These are phyloP conservation scores for Mobula birostris DNA, from an alignment of 2,113 vertebrate genomes.

Conservation along the genomic window DNA sequence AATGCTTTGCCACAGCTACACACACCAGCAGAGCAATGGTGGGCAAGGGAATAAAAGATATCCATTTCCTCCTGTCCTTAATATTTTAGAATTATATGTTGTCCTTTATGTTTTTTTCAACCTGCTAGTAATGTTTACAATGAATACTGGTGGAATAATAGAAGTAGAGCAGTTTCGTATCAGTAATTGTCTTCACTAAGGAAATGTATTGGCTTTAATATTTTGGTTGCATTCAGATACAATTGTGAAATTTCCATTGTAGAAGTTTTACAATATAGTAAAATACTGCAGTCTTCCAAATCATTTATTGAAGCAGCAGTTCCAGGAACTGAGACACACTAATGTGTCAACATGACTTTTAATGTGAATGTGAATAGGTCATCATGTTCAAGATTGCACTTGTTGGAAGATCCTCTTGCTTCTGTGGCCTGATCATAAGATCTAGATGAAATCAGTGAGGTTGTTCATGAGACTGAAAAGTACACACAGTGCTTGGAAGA, in stretches of 20 bases:
- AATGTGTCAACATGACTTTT: conserved; percentile 3
- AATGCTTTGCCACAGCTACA: background rate
- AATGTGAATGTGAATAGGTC: background rate
- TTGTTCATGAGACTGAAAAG: background rate
- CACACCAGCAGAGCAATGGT: background rate
- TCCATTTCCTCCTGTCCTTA: background rate
- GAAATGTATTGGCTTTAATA: background rate
- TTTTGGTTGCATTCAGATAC: background rate
- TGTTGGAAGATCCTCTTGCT: background rate
- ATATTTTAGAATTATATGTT: background rate
- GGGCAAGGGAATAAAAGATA: no score
- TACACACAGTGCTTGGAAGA: background rate
- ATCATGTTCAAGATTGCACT: background rate
- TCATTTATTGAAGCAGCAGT: background rate
- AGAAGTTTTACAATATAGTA: background rate
- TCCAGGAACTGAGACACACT: background rate
- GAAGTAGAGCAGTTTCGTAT: background rate
- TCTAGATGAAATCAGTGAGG: background rate
- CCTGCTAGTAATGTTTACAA: background rate
- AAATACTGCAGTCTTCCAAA: background rate
- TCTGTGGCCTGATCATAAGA: background rate
- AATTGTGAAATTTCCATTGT: background rate
- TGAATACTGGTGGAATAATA: background rate
- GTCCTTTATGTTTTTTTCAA: background rate
- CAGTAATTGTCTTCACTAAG: background rate